Evolutionary conservation across 2,113 vertebrate genomes (phyloP).

Genomic region (Strigops habroptila): DNA sequence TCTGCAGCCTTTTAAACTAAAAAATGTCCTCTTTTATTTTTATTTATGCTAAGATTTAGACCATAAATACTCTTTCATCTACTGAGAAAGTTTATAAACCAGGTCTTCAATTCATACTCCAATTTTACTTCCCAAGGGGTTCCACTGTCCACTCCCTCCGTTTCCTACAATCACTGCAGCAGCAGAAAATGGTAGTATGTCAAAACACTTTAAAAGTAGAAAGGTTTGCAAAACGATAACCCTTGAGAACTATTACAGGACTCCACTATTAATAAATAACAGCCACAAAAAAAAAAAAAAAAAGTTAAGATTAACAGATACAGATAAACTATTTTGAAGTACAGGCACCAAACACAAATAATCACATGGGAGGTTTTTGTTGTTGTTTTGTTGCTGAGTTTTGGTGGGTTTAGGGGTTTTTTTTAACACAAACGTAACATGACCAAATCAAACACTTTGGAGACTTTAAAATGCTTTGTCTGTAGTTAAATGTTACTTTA

Average conservation of each 20-base stretch:
- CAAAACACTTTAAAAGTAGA: neutral
- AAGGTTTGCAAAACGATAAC: neutral
- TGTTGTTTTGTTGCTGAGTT: neutral
- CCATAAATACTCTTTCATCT: neutral
- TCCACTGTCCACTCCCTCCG: neutral
- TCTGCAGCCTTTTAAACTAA: neutral
- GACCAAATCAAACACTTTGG: neutral
- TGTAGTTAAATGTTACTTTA: neutral
- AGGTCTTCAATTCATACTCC: neutral
- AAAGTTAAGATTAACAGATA: neutral
- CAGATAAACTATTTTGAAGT: neutral
- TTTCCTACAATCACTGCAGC: neutral
- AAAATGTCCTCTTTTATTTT: neutral
- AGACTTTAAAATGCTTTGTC: slow-evolving; percentile 1
- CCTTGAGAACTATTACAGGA: neutral
- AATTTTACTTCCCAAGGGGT: neutral
- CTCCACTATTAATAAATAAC: neutral
- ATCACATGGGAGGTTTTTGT: accelerated
- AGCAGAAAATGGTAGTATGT: neutral
- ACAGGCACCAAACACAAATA: neutral
- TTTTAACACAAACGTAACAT: neutral
- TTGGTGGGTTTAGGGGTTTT: neutral
- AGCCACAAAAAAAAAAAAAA: neutral
- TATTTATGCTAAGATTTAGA: neutral
- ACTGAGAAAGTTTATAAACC: neutral